These are phyloP conservation scores for Dissostichus mawsoni DNA, from an alignment of 2,113 vertebrate genomes.

Conservation along the genomic window DNA sequence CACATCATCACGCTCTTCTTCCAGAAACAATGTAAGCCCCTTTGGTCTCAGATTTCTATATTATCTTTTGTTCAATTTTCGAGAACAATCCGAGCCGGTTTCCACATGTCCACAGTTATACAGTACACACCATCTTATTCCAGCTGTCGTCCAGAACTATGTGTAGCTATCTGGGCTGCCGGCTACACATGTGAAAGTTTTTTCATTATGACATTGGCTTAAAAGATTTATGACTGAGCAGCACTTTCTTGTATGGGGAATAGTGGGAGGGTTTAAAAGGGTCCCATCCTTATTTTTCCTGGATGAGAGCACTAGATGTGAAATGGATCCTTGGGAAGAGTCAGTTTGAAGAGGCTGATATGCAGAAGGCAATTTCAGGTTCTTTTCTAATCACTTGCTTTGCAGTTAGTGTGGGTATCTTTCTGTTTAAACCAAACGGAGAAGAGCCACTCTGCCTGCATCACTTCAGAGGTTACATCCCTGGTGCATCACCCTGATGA, in stretches of 20 bases:
- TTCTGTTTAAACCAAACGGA: slow-evolving; percentile 11
- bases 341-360: slow-evolving; percentile 54
- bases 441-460: background rate
- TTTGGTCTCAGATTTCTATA: slow-evolving; percentile 32
- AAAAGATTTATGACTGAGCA: slow-evolving; percentile 75
- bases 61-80: slow-evolving; percentile 33
- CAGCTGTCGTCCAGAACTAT: slow-evolving; percentile 55
- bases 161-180: slow-evolving; percentile 58
- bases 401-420: slow-evolving; percentile 8
- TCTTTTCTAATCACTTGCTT: slow-evolving; percentile 15
- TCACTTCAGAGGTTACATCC: slow-evolving; percentile 1
- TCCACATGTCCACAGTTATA: slow-evolving; percentile 10
- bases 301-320: slow-evolving; percentile 61
- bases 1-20: slow-evolving; percentile 20
- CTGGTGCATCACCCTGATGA: slow-evolving; percentile 50
- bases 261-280: slow-evolving; percentile 52
- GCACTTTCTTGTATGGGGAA: slow-evolving; percentile 55
- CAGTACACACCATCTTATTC: slow-evolving; percentile 19
- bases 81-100: slow-evolving; percentile 34
- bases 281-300: slow-evolving; percentile 48
- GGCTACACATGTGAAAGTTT: slow-evolving; percentile 75
- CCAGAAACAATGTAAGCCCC: slow-evolving; percentile 14
- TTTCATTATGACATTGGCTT: slow-evolving; percentile 75
- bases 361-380: slow-evolving; percentile 28
- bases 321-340: slow-evolving; percentile 68